phyloP scores from a whole-genome alignment of 2,888 invertebrate species.

The Bellardia bayeri region DNA sequence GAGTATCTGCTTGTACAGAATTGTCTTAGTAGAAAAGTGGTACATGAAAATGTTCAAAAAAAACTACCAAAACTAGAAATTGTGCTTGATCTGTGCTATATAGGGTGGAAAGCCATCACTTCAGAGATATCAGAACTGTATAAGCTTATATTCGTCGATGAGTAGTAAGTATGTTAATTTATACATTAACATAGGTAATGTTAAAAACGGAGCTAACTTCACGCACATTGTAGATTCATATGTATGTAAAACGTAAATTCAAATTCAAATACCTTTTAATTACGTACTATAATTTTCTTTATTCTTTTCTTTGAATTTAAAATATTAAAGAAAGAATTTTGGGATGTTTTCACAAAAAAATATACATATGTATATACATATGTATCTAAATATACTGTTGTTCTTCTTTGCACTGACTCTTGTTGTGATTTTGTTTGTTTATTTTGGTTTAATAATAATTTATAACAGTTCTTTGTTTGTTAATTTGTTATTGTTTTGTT shows the following conservation, averaged over 20 bases:
- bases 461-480: constrained; percentile 36
- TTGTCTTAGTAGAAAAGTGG: too few relatives aligned
- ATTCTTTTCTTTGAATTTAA: neutral
- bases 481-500: constrained; percentile 15
- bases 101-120: too few relatives aligned
- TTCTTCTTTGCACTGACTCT: neutral
- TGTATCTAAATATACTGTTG: neutral
- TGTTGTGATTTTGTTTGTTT: constrained; percentile 2
- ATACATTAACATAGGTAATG: too few relatives aligned
- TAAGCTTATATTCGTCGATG: too few relatives aligned
- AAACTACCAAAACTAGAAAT: too few relatives aligned
- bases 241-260: too few relatives aligned
- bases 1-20: too few relatives aligned
- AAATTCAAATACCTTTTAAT: neutral
- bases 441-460: constrained; percentile 23
- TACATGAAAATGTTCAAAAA: too few relatives aligned
- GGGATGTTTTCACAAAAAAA: neutral
- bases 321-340: neutral
- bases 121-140: too few relatives aligned
- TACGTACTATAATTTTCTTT: constrained; percentile 3
- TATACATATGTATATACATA: neutral
- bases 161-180: too few relatives aligned
- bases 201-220: too few relatives aligned
- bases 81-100: too few relatives aligned
- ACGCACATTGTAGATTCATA: neutral